Evolutionary conservation across 2,888 invertebrate genomes (phyloP).

Genomic region (Epiblema foenella): DNA sequence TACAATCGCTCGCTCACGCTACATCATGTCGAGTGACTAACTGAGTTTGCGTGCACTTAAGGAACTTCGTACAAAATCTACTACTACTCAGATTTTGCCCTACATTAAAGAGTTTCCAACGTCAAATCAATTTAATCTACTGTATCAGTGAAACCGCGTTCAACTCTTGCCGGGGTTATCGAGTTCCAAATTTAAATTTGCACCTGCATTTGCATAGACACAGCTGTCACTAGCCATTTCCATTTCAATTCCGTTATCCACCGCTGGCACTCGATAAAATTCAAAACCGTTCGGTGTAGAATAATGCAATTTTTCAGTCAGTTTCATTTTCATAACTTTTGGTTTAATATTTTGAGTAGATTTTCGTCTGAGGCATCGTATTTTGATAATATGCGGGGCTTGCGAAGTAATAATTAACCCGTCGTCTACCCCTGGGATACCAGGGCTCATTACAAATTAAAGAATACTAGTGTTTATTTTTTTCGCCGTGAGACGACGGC

Average conservation of each 20-base stretch:
- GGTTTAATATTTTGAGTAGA: background rate
- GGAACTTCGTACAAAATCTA: too few species aligned
- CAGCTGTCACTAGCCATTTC: conserved; percentile 49
- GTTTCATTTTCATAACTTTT: background rate
- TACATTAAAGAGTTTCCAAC: background rate
- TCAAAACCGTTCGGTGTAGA: conserved; percentile 33
- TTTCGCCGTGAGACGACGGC: too few species aligned
- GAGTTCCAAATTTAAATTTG: conserved; percentile 49
- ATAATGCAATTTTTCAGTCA: conserved; percentile 15
- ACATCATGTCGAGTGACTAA: too few species aligned
- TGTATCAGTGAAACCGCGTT: conserved; percentile 13
- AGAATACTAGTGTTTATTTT: too few species aligned
- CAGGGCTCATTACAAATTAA: too few species aligned
- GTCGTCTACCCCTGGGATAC: too few species aligned
- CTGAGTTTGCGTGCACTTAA: too few species aligned
- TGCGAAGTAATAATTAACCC: too few species aligned
- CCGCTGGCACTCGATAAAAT: conserved; percentile 46
- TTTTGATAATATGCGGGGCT: background rate
- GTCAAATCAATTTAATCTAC: background rate
- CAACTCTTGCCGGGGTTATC: conserved; percentile 29
- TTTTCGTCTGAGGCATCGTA: background rate
- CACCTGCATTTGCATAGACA: conserved; percentile 50
- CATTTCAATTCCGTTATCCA: conserved; percentile 50
- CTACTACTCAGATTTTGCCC: too few species aligned
- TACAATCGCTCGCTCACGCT: too few species aligned